Conservation (phyloP, 2,797 vertebrate species). For the Enteromius trimaculatus region DNA sequence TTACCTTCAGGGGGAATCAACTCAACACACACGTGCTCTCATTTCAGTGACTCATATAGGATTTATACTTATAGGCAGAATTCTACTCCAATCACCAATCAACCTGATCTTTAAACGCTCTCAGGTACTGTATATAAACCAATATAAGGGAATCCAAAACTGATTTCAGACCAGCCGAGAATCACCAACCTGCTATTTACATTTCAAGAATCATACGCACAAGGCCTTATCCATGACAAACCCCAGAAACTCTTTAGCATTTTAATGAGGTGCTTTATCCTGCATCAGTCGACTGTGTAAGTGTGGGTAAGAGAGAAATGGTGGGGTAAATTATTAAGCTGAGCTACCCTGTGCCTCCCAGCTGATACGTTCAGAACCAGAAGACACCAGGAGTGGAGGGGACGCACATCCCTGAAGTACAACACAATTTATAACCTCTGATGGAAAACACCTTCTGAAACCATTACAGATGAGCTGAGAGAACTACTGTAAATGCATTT, state of each 20-base stretch:
- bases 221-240: slow-evolving; percentile 45
- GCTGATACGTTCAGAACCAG: slow-evolving; percentile 53
- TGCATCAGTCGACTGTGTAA: slow-evolving; percentile 64
- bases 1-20: slow-evolving; percentile 3
- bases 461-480: slow-evolving; percentile 20
- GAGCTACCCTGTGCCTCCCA: slow-evolving; percentile 36
- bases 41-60: not conserved
- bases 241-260: slow-evolving; percentile 54
- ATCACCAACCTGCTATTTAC: slow-evolving; percentile 6
- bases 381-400: slow-evolving; percentile 31
- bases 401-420: slow-evolving; percentile 10
- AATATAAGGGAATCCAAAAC: slow-evolving; percentile 1
- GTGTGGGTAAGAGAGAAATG: slow-evolving; percentile 46
- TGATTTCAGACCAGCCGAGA: not conserved
- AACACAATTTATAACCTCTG: slow-evolving; percentile 42
- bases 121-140: not conserved
- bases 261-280: slow-evolving; percentile 73
- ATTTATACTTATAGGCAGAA: not conserved
- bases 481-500: slow-evolving; percentile 4
- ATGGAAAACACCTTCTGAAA: slow-evolving; percentile 42
- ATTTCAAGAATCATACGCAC: not conserved
- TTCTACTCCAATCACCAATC: not conserved
- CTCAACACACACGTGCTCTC: not conserved
- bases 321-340: slow-evolving; percentile 51
- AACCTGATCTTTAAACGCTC: not conserved